phyloP scores from a whole-genome alignment of 1,140 invertebrate species.

The Conopomorpha cramerella region DNA sequence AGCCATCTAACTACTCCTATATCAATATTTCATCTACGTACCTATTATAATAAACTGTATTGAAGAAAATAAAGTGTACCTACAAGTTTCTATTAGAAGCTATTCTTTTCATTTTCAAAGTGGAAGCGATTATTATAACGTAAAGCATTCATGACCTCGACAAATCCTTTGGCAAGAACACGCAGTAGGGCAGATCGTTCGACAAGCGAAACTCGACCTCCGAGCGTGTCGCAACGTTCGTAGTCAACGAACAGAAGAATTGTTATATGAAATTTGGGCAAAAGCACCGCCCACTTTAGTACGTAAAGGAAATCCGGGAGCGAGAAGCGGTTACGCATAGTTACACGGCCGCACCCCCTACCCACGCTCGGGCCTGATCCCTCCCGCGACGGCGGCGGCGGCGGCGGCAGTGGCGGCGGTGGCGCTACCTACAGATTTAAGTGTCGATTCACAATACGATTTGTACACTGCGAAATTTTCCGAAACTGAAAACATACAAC shows the following conservation, averaged over 20 bases:
- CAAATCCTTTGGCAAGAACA: constrained; percentile 53
- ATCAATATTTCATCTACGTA: too few relatives aligned
- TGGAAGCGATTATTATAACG: too few relatives aligned
- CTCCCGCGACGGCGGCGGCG: constrained; percentile 11
- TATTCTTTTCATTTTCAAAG: too few relatives aligned
- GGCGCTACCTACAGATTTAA: constrained; percentile 35
- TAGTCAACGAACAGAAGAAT: constrained; percentile 36
- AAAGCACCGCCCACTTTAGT: constrained; percentile 53
- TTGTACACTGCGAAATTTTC: constrained; percentile 60
- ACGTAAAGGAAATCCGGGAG: constrained; percentile 59
- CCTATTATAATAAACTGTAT: too few relatives aligned
- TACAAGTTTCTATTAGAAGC: too few relatives aligned
- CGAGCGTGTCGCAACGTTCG: constrained; percentile 25
- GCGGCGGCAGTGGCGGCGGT: too few relatives aligned
- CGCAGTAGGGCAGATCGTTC: constrained; percentile 48
- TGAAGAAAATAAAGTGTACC: too few relatives aligned
- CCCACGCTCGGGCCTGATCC: constrained; percentile 13
- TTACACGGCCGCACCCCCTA: constrained; percentile 55
- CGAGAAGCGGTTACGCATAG: constrained; percentile 61
- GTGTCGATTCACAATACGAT: constrained; percentile 58
- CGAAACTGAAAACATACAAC: too few relatives aligned
- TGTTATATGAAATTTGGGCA: constrained; percentile 48
- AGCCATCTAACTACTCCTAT: too few relatives aligned
- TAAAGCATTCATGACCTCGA: constrained; percentile 45
- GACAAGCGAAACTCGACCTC: constrained; percentile 46